Evolutionary conservation across 1,140 invertebrate species (phyloP), one percentile per base, ranked within the genome.

Genomic region (Eriocheir sinensis): DNA sequence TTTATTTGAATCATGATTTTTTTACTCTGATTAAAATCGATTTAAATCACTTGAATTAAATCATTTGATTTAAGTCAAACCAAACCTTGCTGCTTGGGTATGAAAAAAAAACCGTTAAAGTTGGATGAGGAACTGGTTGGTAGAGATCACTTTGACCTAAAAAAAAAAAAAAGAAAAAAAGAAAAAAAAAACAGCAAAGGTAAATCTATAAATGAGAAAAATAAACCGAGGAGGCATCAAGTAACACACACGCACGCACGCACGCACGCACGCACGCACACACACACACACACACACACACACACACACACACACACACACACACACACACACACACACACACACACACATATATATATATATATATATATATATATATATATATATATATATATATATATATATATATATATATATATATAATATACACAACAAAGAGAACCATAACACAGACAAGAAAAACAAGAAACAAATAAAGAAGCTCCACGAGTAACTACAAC

Each of bases 341-440:
- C 48, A 30, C 44, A 53, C n/a, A 27, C 40, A 2, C 40, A n/a
- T 72, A 72, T 72, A 72, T 72, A 72, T 72, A 72, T 72, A 72
- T 72, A 72, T 72, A 72, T 72, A 72, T 72, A 72, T 72, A 72
- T 72, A 72, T 72, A 72, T 72, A 72, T 72, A 72, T 72, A 72
- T 72, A 72, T 72, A 72, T 72, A 72, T 72, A 72, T 72, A 72
- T 72, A 72, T 27, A 72, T 72, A 72, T 72, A 72, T 72, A 72
- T 72, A 72, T 72, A 72, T 72, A 72, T 72, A 72, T 72, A 72
- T 72, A 72, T 72, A 72, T 72, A 72, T 72, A 72, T 72, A 72
- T 72, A 72, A 72, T 72, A 72, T 72, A 72, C 27, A 72, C 27
- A 72, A 12, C 12, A 12, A 72, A 12, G 27, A 12, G 27, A 12